These are phyloP conservation scores for Acanthoscelides obtectus DNA, from an alignment of 2,888 invertebrate genomes.

Conservation along the genomic window DNA sequence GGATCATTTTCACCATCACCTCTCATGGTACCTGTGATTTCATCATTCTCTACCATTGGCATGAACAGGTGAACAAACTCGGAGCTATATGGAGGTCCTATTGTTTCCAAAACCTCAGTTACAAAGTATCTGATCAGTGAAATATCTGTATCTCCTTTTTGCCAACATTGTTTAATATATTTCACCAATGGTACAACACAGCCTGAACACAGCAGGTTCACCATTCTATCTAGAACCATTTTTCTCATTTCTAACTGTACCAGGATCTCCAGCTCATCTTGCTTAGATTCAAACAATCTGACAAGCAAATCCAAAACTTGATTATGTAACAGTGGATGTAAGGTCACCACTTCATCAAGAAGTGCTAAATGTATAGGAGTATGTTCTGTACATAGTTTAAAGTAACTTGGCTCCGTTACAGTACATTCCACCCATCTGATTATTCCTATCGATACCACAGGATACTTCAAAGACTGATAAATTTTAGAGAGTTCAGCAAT, in stretches of 20 bases:
- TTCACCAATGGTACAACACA: slow-evolving; percentile 94
- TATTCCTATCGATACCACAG: slow-evolving; percentile 91
- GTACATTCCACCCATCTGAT: slow-evolving; percentile 94
- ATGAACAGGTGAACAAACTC: slow-evolving; percentile 93
- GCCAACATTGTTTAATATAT: slow-evolving; percentile 91
- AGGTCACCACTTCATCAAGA: slow-evolving; percentile 93
- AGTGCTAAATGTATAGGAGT: slow-evolving; percentile 93
- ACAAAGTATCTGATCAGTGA: slow-evolving; percentile 95
- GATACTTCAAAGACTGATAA: slow-evolving; percentile 89
- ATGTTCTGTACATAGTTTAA: slow-evolving; percentile 93
- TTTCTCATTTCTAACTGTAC: slow-evolving; percentile 95
- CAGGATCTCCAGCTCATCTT: slow-evolving; percentile 93
- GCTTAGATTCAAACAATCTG: slow-evolving; percentile 87
- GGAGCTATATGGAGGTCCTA: slow-evolving; percentile 90
- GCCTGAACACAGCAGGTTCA: slow-evolving; percentile 88
- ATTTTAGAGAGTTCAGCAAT: slow-evolving; percentile 87
- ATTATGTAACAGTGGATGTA: slow-evolving; percentile 84
- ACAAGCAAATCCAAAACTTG: slow-evolving; percentile 81
- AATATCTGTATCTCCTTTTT: slow-evolving; percentile 90
- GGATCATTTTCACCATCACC: slow-evolving; percentile 90
- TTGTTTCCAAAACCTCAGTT: slow-evolving; percentile 93
- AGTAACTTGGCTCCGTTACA: slow-evolving; percentile 92
- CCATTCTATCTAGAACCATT: slow-evolving; percentile 95
- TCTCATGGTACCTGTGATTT: slow-evolving; percentile 92
- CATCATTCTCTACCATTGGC: slow-evolving; percentile 96